Evolutionary conservation across 2,113 vertebrate genomes (phyloP).

Genomic region (Serilophus lunatus): DNA sequence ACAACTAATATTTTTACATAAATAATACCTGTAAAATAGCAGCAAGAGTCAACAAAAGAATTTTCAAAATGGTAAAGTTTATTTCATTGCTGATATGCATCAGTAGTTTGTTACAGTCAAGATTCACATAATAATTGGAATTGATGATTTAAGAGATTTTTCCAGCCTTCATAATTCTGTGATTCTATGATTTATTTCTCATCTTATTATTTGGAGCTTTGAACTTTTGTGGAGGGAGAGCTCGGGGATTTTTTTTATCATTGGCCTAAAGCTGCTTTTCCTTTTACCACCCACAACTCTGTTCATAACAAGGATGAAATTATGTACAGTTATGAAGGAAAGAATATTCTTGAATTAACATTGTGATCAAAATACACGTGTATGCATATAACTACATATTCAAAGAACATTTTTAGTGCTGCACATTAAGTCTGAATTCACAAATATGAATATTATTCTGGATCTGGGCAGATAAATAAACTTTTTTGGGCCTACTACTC

Average conservation of each 20-base stretch:
- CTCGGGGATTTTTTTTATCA: neutral
- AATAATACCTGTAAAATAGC: neutral
- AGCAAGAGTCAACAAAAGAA: neutral
- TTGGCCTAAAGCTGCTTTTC: neutral
- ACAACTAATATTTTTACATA: neutral
- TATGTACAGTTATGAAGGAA: neutral
- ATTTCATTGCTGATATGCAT: neutral
- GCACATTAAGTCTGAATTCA: neutral
- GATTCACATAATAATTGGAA: neutral
- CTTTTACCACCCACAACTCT: neutral
- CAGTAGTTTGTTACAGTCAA: neutral
- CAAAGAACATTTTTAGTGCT: neutral
- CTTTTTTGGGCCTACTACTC: neutral
- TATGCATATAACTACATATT: neutral
- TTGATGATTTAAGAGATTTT: neutral
- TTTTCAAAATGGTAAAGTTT: neutral
- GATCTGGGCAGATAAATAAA: neutral
- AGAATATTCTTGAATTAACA: neutral
- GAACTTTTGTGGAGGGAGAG: accelerated
- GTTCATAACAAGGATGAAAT: neutral
- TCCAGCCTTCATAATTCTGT: neutral
- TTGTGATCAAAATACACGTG: neutral
- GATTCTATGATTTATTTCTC: neutral
- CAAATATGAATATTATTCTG: neutral
- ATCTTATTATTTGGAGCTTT: neutral